phyloP scores from a whole-genome alignment of 2,888 invertebrate genomes.

The Troides oblongomaculatus region DNA sequence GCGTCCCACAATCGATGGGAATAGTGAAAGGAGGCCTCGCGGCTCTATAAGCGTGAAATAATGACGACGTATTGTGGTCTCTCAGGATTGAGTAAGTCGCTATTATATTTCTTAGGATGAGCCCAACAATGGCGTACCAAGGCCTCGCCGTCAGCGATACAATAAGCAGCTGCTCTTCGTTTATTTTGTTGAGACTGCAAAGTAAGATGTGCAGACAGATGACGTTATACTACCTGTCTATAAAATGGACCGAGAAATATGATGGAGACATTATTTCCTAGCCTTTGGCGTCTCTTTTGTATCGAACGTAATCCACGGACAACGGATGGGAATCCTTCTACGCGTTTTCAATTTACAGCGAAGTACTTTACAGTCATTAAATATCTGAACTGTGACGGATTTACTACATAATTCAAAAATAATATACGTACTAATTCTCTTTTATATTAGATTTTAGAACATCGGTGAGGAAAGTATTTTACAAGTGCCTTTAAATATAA shows the following conservation, averaged over 20 bases:
- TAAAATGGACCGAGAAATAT: constrained; percentile 51
- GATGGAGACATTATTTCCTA: constrained; percentile 45
- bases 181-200: constrained; percentile 57
- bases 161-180: constrained; percentile 69
- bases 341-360: constrained; percentile 7
- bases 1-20: constrained; percentile 38
- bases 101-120: constrained; percentile 70
- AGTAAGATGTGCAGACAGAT: constrained; percentile 59
- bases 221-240: constrained; percentile 63
- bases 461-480: not conserved
- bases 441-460: not conserved
- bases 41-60: constrained; percentile 62
- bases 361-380: constrained; percentile 10
- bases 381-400: constrained; percentile 10
- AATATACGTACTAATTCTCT: not conserved
- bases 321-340: constrained; percentile 14
- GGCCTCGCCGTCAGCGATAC: constrained; percentile 72
- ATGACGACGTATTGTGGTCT: constrained; percentile 69
- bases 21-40: constrained; percentile 50
- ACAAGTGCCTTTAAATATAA: no score
- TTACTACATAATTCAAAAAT: not conserved
- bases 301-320: constrained; percentile 27
- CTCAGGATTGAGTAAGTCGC: constrained; percentile 70
- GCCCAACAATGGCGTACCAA: constrained; percentile 64
- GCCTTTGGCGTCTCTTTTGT: constrained; percentile 48